phyloP scores from a whole-genome alignment of 37 sponge, comb jelly and placozoan species.

The Chondrilla cf. caribensis region DNA sequence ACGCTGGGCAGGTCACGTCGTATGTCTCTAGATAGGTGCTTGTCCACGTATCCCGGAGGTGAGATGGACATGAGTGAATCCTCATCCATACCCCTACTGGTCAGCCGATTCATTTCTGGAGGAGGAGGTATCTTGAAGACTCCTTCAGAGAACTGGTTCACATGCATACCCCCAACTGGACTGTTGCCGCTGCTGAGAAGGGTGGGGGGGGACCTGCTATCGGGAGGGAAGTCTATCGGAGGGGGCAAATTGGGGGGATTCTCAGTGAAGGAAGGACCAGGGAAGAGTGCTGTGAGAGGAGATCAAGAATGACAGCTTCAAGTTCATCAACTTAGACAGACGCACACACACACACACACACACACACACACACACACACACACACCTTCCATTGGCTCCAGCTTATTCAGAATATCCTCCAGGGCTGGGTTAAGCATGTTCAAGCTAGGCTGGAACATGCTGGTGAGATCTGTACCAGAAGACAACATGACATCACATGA shows the following conservation, averaged over 20 bases:
- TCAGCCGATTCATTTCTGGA: neutral
- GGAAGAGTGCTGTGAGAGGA: neutral
- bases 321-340: neutral
- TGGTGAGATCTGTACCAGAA: neutral
- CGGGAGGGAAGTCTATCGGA: neutral
- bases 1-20: neutral
- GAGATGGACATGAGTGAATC: neutral
- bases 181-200: slow-evolving; percentile 15
- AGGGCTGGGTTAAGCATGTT: slow-evolving; percentile 63
- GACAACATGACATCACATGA: neutral
- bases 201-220: neutral
- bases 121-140: slow-evolving; percentile 5
- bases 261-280: neutral
- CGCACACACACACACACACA: neutral
- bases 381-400: slow-evolving; percentile 72
- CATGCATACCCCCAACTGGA: neutral
- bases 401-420: slow-evolving; percentile 50
- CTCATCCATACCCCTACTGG: neutral
- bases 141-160: neutral
- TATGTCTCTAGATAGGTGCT: neutral
- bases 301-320: neutral
- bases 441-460: slow-evolving; percentile 49
- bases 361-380: neutral
- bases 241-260: neutral
- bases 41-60: neutral